Percentiles rank a stretch among this genome's conserved stretches.
Evolutionary conservation across 2,113 vertebrate genomes (phyloP).

Genomic region (Ctenodactylus gundi): DNA sequence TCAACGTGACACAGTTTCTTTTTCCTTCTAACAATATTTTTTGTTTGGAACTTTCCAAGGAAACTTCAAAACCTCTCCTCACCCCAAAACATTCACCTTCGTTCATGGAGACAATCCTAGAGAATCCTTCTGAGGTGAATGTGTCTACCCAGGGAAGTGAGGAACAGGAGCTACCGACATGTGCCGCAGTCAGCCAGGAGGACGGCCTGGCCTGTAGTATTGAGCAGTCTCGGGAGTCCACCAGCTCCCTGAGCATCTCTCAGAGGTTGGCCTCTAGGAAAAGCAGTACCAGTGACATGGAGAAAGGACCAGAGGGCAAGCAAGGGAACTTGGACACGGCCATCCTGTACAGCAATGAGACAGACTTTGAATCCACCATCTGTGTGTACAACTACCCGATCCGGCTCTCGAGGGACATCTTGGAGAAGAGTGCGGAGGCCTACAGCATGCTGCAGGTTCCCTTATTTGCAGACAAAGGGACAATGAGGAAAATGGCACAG

Average conservation of each 20-base stretch:
- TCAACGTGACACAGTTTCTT: accelerated
- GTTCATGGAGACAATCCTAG: accelerated
- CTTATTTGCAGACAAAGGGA: accelerated
- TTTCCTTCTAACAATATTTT: neutral
- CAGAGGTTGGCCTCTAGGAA: accelerated
- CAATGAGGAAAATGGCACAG: neutral
- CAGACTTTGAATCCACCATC: neutral
- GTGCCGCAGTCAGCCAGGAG: accelerated
- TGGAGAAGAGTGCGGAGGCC: constrained; percentile 3
- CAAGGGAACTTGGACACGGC: accelerated
- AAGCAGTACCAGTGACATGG: accelerated
- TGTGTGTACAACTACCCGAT: neutral
- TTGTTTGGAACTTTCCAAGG: constrained; percentile 15
- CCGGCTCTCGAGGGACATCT: accelerated
- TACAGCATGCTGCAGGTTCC: neutral
- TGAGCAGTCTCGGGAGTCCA: accelerated
- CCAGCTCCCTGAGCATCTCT: no score
- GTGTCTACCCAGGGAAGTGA: accelerated
- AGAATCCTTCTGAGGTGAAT: accelerated
- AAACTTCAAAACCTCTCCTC: accelerated
- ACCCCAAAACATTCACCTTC: accelerated
- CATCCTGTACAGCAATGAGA: neutral
- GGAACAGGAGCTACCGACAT: accelerated
- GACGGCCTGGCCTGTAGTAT: accelerated
- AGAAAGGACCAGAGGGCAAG: accelerated